These are phyloP conservation scores for Parnassius apollo DNA, from an alignment of 2,888 invertebrate species.

Conservation along the genomic window DNA sequence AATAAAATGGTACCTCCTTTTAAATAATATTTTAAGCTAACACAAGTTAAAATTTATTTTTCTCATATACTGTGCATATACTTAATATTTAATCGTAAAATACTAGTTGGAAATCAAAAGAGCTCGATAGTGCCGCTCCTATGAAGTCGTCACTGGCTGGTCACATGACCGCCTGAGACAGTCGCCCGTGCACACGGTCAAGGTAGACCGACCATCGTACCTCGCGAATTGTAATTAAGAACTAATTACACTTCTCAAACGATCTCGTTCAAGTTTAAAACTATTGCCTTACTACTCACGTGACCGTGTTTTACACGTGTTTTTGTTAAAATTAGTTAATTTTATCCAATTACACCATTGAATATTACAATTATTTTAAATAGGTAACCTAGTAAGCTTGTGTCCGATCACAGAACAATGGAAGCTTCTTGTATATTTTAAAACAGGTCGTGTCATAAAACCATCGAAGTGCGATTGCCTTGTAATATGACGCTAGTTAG, in stretches of 20 bases:
- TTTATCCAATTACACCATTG: neutral
- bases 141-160: constrained; percentile 31
- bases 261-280: constrained; percentile 26
- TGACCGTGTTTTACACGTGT: constrained; percentile 1
- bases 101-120: neutral
- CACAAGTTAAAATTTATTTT: no score
- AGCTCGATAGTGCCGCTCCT: constrained; percentile 25
- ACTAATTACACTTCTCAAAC: constrained; percentile 31
- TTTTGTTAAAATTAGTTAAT: constrained; percentile 3
- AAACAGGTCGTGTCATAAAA: no score
- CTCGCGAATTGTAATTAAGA: constrained; percentile 30
- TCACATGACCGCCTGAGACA: constrained; percentile 49
- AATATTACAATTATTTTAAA: no score
- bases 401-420: no score
- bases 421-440: no score
- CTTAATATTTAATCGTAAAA: no score
- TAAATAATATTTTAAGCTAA: no score
- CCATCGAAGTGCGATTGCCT: neutral
- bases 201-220: constrained; percentile 42
- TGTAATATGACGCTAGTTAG: neutral
- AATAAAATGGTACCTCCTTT: no score
- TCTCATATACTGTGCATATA: no score
- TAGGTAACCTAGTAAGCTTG: no score
- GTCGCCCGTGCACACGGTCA: constrained; percentile 46
- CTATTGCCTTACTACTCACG: neutral